These are phyloP conservation scores for Campopleginae sp. DNA, from an alignment of 2,888 invertebrate genomes.

Conservation along the genomic window DNA sequence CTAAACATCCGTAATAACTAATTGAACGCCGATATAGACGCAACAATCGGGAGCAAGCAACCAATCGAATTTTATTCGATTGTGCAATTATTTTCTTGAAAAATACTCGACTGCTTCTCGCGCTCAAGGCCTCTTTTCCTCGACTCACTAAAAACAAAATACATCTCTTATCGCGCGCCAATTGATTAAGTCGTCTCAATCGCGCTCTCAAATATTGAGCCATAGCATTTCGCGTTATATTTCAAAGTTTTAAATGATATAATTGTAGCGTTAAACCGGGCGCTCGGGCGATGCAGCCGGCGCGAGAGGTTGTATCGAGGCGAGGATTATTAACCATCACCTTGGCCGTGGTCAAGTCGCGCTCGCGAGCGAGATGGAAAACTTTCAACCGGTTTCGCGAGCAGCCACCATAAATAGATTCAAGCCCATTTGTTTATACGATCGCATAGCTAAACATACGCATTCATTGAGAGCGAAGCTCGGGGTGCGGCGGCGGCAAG, in stretches of 20 bases:
- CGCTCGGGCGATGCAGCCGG: neutral
- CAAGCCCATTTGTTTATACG: conserved; percentile 62
- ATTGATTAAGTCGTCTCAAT: neutral
- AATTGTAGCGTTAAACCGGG: conserved; percentile 17
- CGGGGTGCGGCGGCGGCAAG: no score
- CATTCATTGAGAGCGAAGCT: conserved; percentile 62
- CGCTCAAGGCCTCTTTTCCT: neutral
- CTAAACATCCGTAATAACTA: conserved; percentile 50
- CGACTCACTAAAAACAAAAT: neutral
- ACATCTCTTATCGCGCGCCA: neutral
- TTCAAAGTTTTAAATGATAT: conserved; percentile 37
- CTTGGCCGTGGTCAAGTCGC: conserved; percentile 55
- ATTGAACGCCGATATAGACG: conserved; percentile 50
- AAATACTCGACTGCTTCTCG: neutral
- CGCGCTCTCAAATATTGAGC: neutral
- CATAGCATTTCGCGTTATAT: conserved; percentile 11
- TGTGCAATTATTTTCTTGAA: no score
- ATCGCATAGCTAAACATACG: conserved; percentile 29
- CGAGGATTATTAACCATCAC: conserved; percentile 48
- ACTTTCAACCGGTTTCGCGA: conserved; percentile 66
- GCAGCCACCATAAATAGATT: conserved; percentile 61
- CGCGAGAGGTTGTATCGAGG: conserved; percentile 23
- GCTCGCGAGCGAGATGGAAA: conserved; percentile 28
- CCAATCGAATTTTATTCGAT: no score
- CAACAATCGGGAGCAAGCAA: no score